Conservation (phyloP, 64 coral and sea anemone genomes). For the Actinia tenebrosa region DNA sequence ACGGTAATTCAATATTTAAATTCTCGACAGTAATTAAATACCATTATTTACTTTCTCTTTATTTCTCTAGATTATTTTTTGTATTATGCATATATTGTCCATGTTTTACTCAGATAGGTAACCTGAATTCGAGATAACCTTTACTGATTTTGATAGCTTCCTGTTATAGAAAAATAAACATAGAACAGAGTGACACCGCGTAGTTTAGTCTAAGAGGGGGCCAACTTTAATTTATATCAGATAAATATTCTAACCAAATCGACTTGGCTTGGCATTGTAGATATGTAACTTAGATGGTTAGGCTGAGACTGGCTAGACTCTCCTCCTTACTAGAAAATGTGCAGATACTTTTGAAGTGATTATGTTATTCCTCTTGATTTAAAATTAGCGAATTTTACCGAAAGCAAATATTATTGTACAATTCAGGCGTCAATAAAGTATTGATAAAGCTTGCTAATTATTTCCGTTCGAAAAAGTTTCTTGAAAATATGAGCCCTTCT, state of each 20-base stretch:
- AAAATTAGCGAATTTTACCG: neutral
- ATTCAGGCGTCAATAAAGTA: neutral
- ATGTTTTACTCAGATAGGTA: neutral
- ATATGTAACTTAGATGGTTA: neutral
- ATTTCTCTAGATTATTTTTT: neutral
- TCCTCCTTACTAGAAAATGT: neutral
- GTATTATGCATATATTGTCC: neutral
- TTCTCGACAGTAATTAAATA: constrained; percentile 1
- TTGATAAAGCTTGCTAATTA: neutral
- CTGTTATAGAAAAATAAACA: constrained; percentile 7
- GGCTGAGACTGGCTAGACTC: neutral
- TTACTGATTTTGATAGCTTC: constrained; percentile 10
- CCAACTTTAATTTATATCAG: neutral
- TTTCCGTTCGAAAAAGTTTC: neutral
- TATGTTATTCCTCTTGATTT: neutral
- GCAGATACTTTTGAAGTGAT: neutral
- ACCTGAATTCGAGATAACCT: neutral
- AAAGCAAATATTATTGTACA: neutral
- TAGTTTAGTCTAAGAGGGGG: neutral
- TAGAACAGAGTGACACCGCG: neutral
- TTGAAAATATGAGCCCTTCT: neutral
- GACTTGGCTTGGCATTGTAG: neutral
- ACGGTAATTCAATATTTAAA: constrained; percentile 4
- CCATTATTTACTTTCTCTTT: neutral
- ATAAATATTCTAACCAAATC: neutral